Conservation (phyloP, 2,113 vertebrate species). For the Ornithorhynchus anatinus region DNA sequence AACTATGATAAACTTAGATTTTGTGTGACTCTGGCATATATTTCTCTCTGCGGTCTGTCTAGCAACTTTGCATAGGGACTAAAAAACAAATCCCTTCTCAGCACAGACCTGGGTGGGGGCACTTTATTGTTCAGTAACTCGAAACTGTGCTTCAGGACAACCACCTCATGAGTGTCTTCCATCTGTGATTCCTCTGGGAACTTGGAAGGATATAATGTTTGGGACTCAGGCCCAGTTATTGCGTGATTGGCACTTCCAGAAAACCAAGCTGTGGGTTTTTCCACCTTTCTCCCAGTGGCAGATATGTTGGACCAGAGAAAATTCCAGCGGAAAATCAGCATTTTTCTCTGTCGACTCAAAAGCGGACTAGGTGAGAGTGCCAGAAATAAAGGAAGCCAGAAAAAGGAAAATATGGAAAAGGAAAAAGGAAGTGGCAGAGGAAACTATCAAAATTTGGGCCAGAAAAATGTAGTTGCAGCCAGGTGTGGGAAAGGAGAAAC, state of each 20-base stretch:
- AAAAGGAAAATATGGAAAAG: neutral
- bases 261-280: conserved; percentile 6
- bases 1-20: too few relatives aligned
- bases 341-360: neutral
- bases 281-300: neutral
- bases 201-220: conserved; percentile 5
- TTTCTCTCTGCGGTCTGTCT: too few relatives aligned
- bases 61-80: too few relatives aligned
- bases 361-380: neutral
- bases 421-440: neutral
- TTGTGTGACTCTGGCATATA: too few relatives aligned
- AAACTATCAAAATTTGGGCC: conserved; percentile 14
- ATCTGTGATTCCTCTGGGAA: neutral
- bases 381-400: neutral
- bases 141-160: too few relatives aligned
- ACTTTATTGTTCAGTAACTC: too few relatives aligned
- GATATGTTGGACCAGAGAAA: neutral
- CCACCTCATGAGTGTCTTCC: too few relatives aligned
- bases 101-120: too few relatives aligned
- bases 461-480: neutral
- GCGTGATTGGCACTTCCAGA: neutral
- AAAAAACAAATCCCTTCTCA: too few relatives aligned
- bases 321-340: neutral
- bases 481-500: neutral
- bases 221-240: conserved; percentile 7